Conservation (phyloP, 2,888 invertebrate genomes). For the Ephialtes manifestator region DNA sequence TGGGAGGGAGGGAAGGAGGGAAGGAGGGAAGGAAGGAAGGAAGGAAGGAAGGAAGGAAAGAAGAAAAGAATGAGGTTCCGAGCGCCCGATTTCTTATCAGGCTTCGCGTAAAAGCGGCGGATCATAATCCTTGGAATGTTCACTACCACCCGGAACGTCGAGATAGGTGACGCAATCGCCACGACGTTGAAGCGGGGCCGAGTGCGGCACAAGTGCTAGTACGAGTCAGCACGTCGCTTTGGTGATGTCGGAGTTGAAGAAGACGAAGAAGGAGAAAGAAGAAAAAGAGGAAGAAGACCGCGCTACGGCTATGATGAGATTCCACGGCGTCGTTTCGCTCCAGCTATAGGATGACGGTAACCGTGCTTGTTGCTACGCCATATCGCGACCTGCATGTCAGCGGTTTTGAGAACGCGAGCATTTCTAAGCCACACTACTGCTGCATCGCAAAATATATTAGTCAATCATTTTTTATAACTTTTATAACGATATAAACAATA, state of each 20-base stretch:
- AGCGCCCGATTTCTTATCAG: slow-evolving; percentile 60
- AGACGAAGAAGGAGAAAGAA: not conserved
- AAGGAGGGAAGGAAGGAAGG: slow-evolving; percentile 3
- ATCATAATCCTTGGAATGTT: slow-evolving; percentile 71
- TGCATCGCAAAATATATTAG: not conserved
- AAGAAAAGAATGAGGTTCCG: slow-evolving; percentile 35
- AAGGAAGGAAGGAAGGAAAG: not conserved
- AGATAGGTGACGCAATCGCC: slow-evolving; percentile 66
- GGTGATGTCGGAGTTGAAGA: slow-evolving; percentile 21
- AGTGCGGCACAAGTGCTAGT: slow-evolving; percentile 1
- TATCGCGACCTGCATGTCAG: not conserved
- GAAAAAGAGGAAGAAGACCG: slow-evolving; percentile 41
- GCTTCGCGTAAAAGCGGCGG: slow-evolving; percentile 54
- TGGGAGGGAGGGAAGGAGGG: not conserved
- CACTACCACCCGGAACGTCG: slow-evolving; percentile 67
- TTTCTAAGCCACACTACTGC: not conserved
- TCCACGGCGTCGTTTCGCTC: slow-evolving; percentile 69
- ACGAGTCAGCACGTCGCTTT: slow-evolving; percentile 32
- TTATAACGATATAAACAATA: too few species aligned
- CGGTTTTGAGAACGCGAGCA: not conserved
- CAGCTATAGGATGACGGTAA: slow-evolving; percentile 41
- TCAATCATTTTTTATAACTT: not conserved
- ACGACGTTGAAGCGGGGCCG: slow-evolving; percentile 21
- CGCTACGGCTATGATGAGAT: slow-evolving; percentile 70
- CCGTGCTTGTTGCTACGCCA: not conserved